Evolutionary conservation across 2,113 vertebrate genomes (phyloP).

Genomic region (Gnathonemus echidnorhynchus): DNA sequence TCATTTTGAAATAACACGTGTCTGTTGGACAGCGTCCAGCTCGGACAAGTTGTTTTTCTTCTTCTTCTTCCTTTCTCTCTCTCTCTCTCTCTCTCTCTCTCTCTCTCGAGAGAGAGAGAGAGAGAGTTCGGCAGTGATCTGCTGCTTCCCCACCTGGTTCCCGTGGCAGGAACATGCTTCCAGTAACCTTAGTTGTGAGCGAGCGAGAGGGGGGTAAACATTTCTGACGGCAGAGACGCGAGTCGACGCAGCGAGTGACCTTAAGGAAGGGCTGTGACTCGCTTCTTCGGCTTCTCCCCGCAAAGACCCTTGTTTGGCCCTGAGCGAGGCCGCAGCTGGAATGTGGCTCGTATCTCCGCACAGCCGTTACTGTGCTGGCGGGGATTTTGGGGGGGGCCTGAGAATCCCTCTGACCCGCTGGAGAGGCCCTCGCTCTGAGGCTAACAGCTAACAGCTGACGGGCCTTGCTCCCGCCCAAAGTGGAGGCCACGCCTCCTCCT

Average conservation of each 20-base stretch:
- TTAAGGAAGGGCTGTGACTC: background rate
- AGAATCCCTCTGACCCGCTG: background rate
- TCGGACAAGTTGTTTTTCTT: conserved; percentile 8
- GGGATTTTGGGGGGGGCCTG: background rate
- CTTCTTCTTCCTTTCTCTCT: background rate
- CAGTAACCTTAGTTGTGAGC: background rate
- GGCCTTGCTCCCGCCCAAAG: background rate
- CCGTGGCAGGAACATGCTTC: background rate
- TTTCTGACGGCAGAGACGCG: background rate
- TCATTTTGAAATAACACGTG: conserved; percentile 18
- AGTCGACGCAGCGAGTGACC: background rate
- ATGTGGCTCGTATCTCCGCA: background rate
- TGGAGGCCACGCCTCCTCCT: background rate
- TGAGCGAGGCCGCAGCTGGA: background rate
- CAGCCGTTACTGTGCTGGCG: conserved; percentile 4
- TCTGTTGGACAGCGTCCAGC: conserved; percentile 6
- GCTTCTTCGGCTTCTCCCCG: background rate
- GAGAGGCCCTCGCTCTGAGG: background rate
- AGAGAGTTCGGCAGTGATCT: background rate
- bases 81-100: background rate
- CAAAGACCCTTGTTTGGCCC: conserved; percentile 5
- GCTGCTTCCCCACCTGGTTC: background rate
- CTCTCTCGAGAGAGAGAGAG: no score
- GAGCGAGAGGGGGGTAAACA: background rate
- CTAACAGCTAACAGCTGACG: conserved; percentile 7